Evolutionary conservation across 2,113 vertebrate genomes (phyloP).

Genomic region (Melanocharis versteri): DNA sequence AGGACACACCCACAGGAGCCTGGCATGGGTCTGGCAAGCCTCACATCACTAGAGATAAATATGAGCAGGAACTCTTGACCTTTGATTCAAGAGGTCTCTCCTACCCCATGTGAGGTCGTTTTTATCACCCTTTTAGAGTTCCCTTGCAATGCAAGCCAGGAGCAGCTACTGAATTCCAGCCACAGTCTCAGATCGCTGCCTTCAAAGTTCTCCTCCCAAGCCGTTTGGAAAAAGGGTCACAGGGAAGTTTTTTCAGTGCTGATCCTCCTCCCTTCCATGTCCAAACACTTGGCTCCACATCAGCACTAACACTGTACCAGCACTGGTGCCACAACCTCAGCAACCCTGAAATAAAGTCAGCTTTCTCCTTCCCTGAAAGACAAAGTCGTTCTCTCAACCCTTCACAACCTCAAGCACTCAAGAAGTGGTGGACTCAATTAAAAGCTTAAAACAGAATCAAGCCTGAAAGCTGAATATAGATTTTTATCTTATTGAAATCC

Average conservation of each 20-base stretch:
- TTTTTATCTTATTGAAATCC: background rate
- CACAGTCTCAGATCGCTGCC: background rate
- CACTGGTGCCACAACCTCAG: background rate
- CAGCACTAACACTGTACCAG: rapidly evolving
- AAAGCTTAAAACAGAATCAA: background rate
- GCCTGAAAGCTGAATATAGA: background rate
- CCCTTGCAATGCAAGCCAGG: background rate
- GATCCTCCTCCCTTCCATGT: background rate
- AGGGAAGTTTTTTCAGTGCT: background rate
- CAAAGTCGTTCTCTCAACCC: background rate
- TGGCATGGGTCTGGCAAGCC: background rate
- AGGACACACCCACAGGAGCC: background rate
- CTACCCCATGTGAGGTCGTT: background rate
- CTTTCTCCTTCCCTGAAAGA: background rate
- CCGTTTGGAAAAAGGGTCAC: background rate
- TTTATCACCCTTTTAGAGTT: background rate
- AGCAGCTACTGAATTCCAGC: background rate
- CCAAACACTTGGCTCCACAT: rapidly evolving
- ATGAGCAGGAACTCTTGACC: background rate
- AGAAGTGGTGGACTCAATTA: background rate
- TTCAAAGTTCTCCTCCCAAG: background rate
- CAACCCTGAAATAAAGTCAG: background rate
- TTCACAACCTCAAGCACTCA: background rate
- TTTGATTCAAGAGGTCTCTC: background rate
- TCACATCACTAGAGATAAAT: background rate